Base-by-base conservation (phyloP, 2,113 vertebrate genomes). In the Salminus brasiliensis region DNA sequence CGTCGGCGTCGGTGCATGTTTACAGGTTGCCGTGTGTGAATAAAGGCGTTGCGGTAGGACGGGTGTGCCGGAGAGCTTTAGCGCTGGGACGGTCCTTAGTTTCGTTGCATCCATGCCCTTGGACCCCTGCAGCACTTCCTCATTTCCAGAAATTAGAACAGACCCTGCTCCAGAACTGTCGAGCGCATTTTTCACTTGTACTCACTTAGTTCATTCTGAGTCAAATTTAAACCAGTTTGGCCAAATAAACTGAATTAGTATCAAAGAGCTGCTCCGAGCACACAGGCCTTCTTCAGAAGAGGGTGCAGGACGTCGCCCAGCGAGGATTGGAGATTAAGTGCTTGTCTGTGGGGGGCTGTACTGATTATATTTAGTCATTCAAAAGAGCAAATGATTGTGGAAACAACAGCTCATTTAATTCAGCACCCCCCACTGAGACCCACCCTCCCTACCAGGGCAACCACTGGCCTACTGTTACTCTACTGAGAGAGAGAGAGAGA, bases 321-420 rank as follows among this genome's bases (percentile, higher is more conserved):
- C 23, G 65, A 69, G 63, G 62, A 60, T 53, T 77, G 29, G 36
- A 74, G 76, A 74, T 80, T 15, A 80, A 77, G 52, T 47, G 68
- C 21, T 57, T 65, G 41, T 79, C 25, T 1, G 27, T 72, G 72
- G 78, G 52, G 27, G 45, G 63, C 55, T 74, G 25, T 25, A 53
- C 32, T 30, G 39, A 59, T 52, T 77, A 47, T 59, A 59, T 71
- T 78, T 53, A 43, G 36, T 75, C 62, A 81, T 74, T 83, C 25
- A 72, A 82, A 85, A 57, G 45, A 59, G 47, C 66, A 55, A 78
- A 83, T 80, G 59, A 80, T 77, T 80, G 65, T 55, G 62, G 49
- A 77, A 57, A 69, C 76, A 63, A 66, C 59, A 45, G 71, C 71
- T 73, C 65, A 68, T 83, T 81, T 83, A 78, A 78, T 65, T 47